Percentiles rank a stretch among this genome's conserved stretches.
Evolutionary conservation across 2,888 invertebrate species (phyloP).

Genomic region (Prosopocoilus inquinatus): DNA sequence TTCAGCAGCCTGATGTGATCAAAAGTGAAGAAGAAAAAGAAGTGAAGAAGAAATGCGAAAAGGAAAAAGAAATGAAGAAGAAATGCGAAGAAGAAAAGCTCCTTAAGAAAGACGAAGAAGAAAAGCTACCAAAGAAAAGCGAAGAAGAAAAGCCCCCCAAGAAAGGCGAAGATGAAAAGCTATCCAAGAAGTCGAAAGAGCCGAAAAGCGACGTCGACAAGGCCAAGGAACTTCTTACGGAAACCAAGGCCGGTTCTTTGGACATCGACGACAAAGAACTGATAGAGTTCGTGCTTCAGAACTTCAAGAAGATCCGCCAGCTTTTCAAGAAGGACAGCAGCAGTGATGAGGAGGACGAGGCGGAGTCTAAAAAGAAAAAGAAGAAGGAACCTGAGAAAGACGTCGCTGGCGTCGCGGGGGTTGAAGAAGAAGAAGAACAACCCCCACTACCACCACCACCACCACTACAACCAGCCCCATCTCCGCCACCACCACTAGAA

Average conservation of each 20-base stretch:
- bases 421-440: conserved; percentile 7
- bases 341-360: conserved; percentile 16
- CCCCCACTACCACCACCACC: background rate
- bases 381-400: conserved; percentile 7
- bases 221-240: conserved; percentile 8
- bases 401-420: background rate
- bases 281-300: conserved; percentile 15
- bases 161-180: conserved; percentile 8
- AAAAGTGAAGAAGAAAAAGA: no score
- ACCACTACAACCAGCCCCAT: background rate
- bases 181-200: conserved; percentile 10
- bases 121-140: background rate
- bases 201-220: conserved; percentile 13
- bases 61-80: background rate
- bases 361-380: conserved; percentile 7
- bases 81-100: conserved; percentile 14
- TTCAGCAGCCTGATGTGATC: background rate
- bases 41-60: background rate
- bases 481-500: background rate
- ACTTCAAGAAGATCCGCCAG: conserved; percentile 19
- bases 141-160: conserved; percentile 16
- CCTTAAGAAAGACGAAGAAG: conserved; percentile 3
- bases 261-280: conserved; percentile 12
- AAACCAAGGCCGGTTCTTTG: conserved; percentile 11
- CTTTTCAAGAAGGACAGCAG: conserved; percentile 16